Conservation (phyloP, 2,113 vertebrate species). For the Pristiophorus japonicus region DNA sequence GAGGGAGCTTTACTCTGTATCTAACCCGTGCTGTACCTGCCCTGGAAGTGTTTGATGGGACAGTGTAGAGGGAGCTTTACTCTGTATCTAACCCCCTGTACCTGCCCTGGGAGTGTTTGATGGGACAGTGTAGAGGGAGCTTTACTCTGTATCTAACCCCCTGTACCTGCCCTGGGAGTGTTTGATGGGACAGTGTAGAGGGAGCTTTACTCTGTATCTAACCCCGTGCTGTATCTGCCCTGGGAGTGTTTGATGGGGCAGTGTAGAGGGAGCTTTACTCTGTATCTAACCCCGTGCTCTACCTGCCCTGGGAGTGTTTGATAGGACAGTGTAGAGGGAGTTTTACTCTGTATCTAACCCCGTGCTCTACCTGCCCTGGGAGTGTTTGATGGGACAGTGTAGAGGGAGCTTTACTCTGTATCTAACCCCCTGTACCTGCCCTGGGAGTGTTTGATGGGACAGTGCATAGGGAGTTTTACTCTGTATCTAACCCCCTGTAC, state of each 20-base stretch:
- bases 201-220: slow-evolving; percentile 11
- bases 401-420: not conserved
- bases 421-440: too few species aligned
- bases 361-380: not conserved
- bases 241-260: not conserved
- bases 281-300: not conserved
- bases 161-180: not conserved
- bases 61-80: not conserved
- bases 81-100: not conserved
- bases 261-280: not conserved
- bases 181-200: slow-evolving; percentile 5
- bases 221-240: not conserved
- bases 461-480: not conserved
- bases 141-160: not conserved
- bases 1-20: not conserved
- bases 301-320: not conserved
- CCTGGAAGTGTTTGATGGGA: not conserved
- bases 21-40: too few species aligned
- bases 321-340: not conserved
- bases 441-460: too few species aligned
- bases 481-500: too few species aligned
- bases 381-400: not conserved
- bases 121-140: not conserved
- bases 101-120: too few species aligned
- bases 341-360: not conserved